phyloP scores from a whole-genome alignment of 2,797 vertebrate species.

The Naso thynnoides region DNA sequence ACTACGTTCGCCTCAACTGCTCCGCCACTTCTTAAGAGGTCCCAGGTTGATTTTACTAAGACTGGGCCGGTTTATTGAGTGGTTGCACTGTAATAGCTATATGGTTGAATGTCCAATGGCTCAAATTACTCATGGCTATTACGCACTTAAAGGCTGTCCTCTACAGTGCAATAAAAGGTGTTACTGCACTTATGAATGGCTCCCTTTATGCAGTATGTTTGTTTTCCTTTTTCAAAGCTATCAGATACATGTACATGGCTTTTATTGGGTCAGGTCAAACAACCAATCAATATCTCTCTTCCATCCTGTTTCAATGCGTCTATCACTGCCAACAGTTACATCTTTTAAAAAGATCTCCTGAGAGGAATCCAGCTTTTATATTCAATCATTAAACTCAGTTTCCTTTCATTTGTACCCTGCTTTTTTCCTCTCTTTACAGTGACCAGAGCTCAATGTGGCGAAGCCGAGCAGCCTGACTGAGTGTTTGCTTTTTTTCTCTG shows the following conservation, averaged over 20 bases:
- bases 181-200: constrained; percentile 61
- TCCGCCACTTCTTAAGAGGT: constrained; percentile 71
- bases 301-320: constrained; percentile 19
- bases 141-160: constrained; percentile 55
- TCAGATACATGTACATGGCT: constrained; percentile 19
- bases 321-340: constrained; percentile 9
- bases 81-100: constrained; percentile 64
- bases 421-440: constrained; percentile 7
- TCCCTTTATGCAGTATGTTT: constrained; percentile 53
- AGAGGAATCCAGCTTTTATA: constrained; percentile 17
- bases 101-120: constrained; percentile 66
- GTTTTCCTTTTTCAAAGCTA: constrained; percentile 43
- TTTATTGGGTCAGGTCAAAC: constrained; percentile 36
- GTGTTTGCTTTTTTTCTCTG: constrained; percentile 38
- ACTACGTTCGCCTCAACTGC: constrained; percentile 58
- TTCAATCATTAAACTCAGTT: constrained; percentile 15
- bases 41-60: constrained; percentile 65
- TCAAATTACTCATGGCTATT: constrained; percentile 73
- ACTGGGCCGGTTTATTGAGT: constrained; percentile 68
- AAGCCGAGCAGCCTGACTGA: constrained; percentile 25
- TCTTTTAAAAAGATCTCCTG: constrained; percentile 14
- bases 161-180: constrained; percentile 64
- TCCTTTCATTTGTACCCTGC: constrained; percentile 14
- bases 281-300: constrained; percentile 32
- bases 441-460: constrained; percentile 11